Conservation (phyloP, 2,113 vertebrate genomes). For the Heptranchias perlo region DNA sequence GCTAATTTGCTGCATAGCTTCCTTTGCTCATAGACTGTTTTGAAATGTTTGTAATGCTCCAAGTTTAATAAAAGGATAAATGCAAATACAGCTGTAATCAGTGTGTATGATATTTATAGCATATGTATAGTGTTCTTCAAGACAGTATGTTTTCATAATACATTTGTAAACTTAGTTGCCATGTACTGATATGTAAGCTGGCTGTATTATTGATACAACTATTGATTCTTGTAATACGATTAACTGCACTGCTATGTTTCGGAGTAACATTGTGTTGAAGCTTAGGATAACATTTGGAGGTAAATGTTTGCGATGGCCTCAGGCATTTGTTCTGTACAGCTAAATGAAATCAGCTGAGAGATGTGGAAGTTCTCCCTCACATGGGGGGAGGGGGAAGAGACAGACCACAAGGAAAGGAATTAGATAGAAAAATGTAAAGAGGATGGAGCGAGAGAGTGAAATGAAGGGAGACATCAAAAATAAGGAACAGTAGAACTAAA, state of each 20-base stretch:
- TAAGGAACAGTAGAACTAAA: neutral
- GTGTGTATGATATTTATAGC: neutral
- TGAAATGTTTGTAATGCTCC: neutral
- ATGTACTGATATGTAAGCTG: neutral
- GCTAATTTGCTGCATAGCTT: neutral
- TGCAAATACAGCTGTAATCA: neutral
- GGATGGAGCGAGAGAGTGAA: neutral
- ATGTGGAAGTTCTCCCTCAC: neutral
- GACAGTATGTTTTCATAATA: neutral
- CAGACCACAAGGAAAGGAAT: neutral
- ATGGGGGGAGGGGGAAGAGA: neutral
- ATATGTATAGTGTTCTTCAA: neutral
- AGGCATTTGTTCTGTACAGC: neutral
- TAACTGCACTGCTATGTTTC: neutral
- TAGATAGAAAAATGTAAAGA: neutral
- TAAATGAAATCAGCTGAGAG: neutral
- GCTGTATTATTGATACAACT: neutral
- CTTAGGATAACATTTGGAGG: neutral
- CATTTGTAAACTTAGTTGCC: neutral
- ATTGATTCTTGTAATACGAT: neutral
- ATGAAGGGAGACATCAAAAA: neutral
- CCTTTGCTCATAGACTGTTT: neutral
- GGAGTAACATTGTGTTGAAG: neutral
- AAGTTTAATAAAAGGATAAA: neutral
- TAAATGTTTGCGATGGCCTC: neutral